These are phyloP conservation scores for Linurgus olivaceus DNA, from an alignment of 2,797 vertebrate species.

Conservation along the genomic window DNA sequence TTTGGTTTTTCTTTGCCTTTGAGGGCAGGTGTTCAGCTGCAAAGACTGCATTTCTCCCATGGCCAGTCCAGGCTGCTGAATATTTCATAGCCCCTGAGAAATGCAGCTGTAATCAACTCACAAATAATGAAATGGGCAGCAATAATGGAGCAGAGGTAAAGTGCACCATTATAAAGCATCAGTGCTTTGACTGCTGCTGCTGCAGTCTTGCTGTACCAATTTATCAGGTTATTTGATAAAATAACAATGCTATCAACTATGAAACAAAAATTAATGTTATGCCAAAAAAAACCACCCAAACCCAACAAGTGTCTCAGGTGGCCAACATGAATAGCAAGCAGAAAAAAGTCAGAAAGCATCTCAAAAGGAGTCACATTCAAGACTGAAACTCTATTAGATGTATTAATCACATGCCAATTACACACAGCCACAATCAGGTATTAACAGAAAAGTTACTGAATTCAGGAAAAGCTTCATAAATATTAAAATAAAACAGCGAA, in stretches of 20 bases:
- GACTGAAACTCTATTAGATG: background rate
- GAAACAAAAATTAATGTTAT: background rate
- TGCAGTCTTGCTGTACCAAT: background rate
- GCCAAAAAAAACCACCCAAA: background rate
- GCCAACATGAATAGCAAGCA: background rate
- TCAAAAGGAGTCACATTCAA: background rate
- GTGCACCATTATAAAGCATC: background rate
- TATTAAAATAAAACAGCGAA: background rate
- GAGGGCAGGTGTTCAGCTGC: conserved; percentile 10
- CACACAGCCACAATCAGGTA: background rate
- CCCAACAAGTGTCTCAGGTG: background rate
- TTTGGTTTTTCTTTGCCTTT: background rate
- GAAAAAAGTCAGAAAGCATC: background rate
- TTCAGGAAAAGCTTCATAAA: background rate
- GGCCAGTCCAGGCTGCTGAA: background rate
- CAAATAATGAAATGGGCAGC: conserved; percentile 64
- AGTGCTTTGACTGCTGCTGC: background rate
- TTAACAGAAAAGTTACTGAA: background rate
- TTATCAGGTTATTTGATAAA: conserved; percentile 18
- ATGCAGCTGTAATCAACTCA: conserved; percentile 38
- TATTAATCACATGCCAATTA: background rate
- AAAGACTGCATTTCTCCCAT: background rate
- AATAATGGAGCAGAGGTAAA: conserved; percentile 30
- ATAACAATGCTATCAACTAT: background rate
- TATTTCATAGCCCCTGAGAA: conserved; percentile 57